Percentiles rank a stretch among this genome's conserved stretches.
These are phyloP conservation scores for Leucoraja erinaceus DNA, from an alignment of 2,113 vertebrate genomes.

Conservation along the genomic window DNA sequence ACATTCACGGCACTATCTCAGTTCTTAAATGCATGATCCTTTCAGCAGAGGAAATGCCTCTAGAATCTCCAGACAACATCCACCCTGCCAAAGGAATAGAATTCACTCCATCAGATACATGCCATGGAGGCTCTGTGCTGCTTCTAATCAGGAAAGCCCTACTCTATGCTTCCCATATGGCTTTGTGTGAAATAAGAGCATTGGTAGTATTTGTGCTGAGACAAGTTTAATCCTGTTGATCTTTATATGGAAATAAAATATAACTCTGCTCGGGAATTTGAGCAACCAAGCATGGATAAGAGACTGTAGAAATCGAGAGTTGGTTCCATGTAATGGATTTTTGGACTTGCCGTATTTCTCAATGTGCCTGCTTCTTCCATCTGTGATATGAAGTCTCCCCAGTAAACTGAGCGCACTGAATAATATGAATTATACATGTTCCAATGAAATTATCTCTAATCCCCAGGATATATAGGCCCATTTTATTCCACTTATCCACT, in stretches of 20 bases:
- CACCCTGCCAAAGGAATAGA: too few relatives aligned
- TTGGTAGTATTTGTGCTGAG: not conserved
- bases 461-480: too few relatives aligned
- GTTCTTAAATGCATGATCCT: too few relatives aligned
- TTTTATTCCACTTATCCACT: too few relatives aligned
- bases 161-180: not conserved
- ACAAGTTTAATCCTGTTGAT: not conserved
- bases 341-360: not conserved
- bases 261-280: not conserved
- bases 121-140: not conserved
- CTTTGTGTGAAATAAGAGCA: not conserved
- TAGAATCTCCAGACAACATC: too few relatives aligned
- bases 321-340: not conserved
- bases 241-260: not conserved
- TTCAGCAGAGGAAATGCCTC: too few relatives aligned
- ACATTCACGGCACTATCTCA: too few relatives aligned
- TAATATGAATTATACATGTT: not conserved
- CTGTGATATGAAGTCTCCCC: not conserved
- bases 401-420: not conserved
- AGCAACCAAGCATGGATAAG: not conserved
- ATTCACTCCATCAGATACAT: not conserved
- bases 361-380: not conserved
- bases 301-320: too few relatives aligned
- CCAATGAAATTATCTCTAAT: too few relatives aligned
- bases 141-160: not conserved